Evolutionary conservation across 64 coral and sea anemone species (phyloP).

Genomic region (Pachyseris speciosa): DNA sequence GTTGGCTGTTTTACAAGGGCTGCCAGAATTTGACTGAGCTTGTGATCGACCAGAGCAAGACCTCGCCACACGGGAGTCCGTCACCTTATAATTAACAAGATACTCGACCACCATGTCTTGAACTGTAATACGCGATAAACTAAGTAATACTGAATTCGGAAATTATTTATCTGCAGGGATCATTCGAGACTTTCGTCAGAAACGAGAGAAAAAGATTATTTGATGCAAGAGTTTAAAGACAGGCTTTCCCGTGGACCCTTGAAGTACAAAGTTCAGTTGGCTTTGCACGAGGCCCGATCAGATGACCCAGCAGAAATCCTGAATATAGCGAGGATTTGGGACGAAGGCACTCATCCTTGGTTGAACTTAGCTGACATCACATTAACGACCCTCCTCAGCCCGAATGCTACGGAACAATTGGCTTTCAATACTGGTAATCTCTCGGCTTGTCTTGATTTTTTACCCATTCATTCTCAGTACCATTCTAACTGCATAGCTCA

Average conservation of each 20-base stretch:
- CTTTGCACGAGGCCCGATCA: conserved; percentile 18
- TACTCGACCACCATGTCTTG: too few relatives aligned
- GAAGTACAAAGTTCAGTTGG: conserved; percentile 69
- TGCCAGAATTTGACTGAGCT: too few relatives aligned
- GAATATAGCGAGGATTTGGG: conserved; percentile 33
- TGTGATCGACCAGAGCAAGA: too few relatives aligned
- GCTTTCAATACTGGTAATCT: conserved; percentile 16
- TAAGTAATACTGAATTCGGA: background rate
- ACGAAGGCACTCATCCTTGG: conserved; percentile 71
- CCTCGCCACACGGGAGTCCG: too few relatives aligned
- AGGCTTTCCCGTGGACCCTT: conserved; percentile 55
- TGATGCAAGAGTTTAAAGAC: conserved; percentile 74
- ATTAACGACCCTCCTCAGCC: conserved; percentile 31
- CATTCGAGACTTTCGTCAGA: conserved; percentile 36
- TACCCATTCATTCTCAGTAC: conserved; percentile 41
- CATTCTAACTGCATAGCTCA: conserved; percentile 50
- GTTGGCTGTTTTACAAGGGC: too few relatives aligned
- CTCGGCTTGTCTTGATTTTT: background rate
- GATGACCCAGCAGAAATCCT: conserved; percentile 42
- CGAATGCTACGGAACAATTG: conserved; percentile 15
- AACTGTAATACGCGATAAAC: too few relatives aligned
- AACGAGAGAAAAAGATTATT: conserved; percentile 72
- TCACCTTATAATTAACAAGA: too few relatives aligned
- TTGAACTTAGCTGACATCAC: conserved; percentile 76
- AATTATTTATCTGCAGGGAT: conserved; percentile 42